A percentile compares a stretch with the other conserved stretches of the same genome.
Conservation (phyloP, 2,888 invertebrate species). For the Crossocerus cetratus region DNA sequence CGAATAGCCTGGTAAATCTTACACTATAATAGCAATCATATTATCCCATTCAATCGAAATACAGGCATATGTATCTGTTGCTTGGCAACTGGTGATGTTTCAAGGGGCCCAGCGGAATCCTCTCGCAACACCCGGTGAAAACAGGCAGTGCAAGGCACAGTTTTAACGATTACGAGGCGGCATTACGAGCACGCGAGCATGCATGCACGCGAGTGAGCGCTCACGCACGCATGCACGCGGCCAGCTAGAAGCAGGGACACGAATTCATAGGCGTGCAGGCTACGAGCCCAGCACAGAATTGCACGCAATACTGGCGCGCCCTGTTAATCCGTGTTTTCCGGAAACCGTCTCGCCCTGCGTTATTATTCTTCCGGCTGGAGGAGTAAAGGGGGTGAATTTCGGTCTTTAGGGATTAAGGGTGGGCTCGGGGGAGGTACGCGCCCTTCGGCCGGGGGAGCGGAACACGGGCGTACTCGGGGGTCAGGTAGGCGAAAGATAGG, state of each 20-base stretch:
- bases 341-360: neutral
- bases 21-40: neutral
- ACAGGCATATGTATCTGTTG: too few relatives aligned
- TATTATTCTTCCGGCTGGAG: neutral
- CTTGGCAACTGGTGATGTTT: too few relatives aligned
- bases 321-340: neutral
- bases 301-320: neutral
- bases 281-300: neutral
- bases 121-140: constrained; percentile 3
- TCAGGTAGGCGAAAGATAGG: neutral
- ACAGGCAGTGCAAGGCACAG: constrained; percentile 14
- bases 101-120: too few relatives aligned
- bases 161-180: constrained; percentile 60
- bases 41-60: neutral
- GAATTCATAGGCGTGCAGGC: too few relatives aligned
- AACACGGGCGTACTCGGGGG: neutral
- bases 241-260: neutral
- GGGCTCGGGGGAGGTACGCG: neutral
- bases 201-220: constrained; percentile 53
- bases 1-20: too few relatives aligned
- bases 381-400: neutral
- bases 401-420: neutral
- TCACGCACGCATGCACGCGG: constrained; percentile 50
- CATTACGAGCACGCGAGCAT: constrained; percentile 57
- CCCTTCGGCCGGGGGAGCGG: neutral